phyloP scores from a whole-genome alignment of 2,113 vertebrate genomes.

The Nothobranchius kuhntae region DNA sequence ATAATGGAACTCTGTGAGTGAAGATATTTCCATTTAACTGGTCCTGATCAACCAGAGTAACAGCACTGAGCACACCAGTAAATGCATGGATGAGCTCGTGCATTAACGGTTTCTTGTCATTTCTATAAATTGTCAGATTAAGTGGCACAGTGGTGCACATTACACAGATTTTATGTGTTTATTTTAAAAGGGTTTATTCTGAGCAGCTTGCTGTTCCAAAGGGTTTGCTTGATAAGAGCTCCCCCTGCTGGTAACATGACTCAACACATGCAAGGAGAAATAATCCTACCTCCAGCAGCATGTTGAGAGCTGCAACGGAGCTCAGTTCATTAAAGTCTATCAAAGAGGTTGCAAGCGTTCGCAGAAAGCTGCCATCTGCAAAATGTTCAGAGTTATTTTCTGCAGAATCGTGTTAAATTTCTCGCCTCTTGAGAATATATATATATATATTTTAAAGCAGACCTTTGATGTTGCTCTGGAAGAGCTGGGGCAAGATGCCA shows the following conservation, averaged over 20 bases:
- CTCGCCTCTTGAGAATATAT: not conserved
- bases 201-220: not conserved
- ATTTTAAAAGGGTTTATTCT: conserved; percentile 39
- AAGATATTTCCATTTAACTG: conserved; percentile 60
- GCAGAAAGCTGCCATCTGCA: conserved; percentile 93
- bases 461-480: conserved; percentile 99
- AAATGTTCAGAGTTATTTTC: conserved; percentile 13
- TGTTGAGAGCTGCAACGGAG: conserved; percentile 93
- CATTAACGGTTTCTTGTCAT: conserved; percentile 15
- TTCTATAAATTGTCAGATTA: conserved; percentile 26
- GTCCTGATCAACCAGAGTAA: conserved; percentile 48
- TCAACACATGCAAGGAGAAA: not conserved
- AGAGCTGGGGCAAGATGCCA: conserved; percentile 96
- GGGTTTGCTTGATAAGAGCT: conserved; percentile 62
- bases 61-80: conserved; percentile 28
- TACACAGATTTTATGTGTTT: conserved; percentile 25
- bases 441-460: conserved; percentile 6
- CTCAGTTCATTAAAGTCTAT: conserved; percentile 98
- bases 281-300: conserved; percentile 90
- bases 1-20: conserved; percentile 48
- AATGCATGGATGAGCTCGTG: conserved; percentile 22
- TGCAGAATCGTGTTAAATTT: not conserved
- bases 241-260: conserved; percentile 72
- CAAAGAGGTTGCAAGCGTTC: conserved; percentile 90
- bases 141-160: conserved; percentile 25